Conservation (phyloP, 2,888 invertebrate species). For the Hetaerina titia region DNA sequence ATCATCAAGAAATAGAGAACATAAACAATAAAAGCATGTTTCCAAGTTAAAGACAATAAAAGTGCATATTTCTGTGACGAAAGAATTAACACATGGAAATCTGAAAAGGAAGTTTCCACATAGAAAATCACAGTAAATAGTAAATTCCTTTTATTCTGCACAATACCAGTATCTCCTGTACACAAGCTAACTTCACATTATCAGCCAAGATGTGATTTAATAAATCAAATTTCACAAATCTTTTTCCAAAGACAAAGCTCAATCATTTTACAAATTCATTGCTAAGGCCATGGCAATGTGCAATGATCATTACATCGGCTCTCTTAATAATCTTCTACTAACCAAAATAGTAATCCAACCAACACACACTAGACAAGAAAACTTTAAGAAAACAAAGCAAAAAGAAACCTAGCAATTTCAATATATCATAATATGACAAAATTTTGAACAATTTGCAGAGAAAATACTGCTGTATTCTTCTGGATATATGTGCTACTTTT, state of each 20-base stretch:
- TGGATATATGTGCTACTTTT: background rate
- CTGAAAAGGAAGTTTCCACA: too few species aligned
- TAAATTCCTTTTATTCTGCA: constrained; percentile 61
- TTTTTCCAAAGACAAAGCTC: constrained; percentile 30
- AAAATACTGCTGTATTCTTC: background rate
- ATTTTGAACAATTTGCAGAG: background rate
- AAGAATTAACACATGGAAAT: too few species aligned
- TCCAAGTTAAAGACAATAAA: too few species aligned
- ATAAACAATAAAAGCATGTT: too few species aligned
- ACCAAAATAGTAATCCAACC: background rate
- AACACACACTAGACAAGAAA: background rate
- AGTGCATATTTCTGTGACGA: too few species aligned
- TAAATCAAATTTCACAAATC: constrained; percentile 46
- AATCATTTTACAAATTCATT: constrained; percentile 15
- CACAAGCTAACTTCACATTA: constrained; percentile 58
- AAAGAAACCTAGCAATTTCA: background rate
- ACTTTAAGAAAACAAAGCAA: background rate
- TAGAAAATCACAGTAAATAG: constrained; percentile 13
- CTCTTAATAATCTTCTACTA: background rate
- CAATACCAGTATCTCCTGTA: constrained; percentile 66
- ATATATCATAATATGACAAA: background rate
- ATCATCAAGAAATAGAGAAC: too few species aligned
- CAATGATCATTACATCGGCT: background rate
- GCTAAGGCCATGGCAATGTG: background rate
- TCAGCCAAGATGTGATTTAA: constrained; percentile 50